These are phyloP conservation scores for Dolichomitus sp. DNA, from an alignment of 2,888 invertebrate genomes.

Conservation along the genomic window DNA sequence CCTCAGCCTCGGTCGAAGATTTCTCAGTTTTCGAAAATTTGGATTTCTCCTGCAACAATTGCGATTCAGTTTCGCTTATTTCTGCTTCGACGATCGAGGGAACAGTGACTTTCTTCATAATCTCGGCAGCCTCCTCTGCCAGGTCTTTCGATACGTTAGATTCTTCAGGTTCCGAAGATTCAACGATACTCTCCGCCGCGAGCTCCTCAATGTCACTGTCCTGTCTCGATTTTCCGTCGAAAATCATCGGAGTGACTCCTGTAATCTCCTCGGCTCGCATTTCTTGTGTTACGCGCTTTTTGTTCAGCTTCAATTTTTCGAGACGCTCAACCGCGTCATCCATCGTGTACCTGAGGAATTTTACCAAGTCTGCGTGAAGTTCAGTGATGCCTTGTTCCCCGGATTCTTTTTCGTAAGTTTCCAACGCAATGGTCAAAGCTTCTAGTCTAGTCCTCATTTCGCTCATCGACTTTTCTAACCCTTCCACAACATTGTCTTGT, in stretches of 20 bases:
- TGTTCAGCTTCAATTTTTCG: constrained; percentile 54
- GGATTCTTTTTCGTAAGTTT: constrained; percentile 77
- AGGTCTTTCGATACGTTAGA: constrained; percentile 42
- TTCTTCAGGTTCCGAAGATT: constrained; percentile 64
- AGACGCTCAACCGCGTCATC: constrained; percentile 63
- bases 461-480: constrained; percentile 73
- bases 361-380: constrained; percentile 73
- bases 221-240: constrained; percentile 52
- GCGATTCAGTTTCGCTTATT: background rate
- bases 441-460: constrained; percentile 79
- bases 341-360: constrained; percentile 65
- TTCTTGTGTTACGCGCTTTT: constrained; percentile 57
- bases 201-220: constrained; percentile 39
- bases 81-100: constrained; percentile 41
- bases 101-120: constrained; percentile 43
- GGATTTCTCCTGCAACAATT: background rate
- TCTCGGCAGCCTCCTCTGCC: constrained; percentile 61
- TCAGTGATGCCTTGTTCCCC: constrained; percentile 69
- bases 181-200: constrained; percentile 37
- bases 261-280: constrained; percentile 2
- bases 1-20: constrained; percentile 42
- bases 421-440: constrained; percentile 77
- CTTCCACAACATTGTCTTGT: constrained; percentile 46
- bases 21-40: constrained; percentile 26
- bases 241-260: constrained; percentile 44